Percentiles rank a stretch among this genome's conserved stretches.
Conservation (phyloP, 2,888 invertebrate species). For the Ctenicera cuprea region DNA sequence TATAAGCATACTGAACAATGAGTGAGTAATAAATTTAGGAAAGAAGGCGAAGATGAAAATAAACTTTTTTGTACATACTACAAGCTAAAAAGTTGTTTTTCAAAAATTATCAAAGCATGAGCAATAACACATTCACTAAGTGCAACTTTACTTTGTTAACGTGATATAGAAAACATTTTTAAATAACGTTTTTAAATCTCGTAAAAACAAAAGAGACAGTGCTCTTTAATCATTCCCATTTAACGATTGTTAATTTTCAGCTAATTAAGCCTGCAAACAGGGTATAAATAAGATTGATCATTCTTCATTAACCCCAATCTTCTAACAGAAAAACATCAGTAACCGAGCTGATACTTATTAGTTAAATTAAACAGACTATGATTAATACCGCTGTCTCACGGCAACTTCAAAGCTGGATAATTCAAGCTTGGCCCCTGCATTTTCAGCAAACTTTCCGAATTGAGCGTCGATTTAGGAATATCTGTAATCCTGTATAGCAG, state of each 20-base stretch:
- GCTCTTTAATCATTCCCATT: conserved; percentile 55
- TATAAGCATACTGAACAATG: too few relatives aligned
- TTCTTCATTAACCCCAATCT: conserved; percentile 53
- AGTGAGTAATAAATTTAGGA: too few relatives aligned
- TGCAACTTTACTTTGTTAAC: too few relatives aligned
- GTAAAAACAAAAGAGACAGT: too few relatives aligned
- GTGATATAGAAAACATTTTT: not conserved
- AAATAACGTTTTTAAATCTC: too few relatives aligned
- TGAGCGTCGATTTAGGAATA: conserved; percentile 65
- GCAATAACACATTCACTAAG: too few relatives aligned
- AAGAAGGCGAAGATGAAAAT: too few relatives aligned
- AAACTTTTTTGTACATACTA: too few relatives aligned
- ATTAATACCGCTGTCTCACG: conserved; percentile 55
- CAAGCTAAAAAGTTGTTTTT: too few relatives aligned
- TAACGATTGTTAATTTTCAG: conserved; percentile 56
- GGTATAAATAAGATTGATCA: conserved; percentile 59
- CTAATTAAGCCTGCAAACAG: conserved; percentile 61
- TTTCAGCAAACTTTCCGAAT: conserved; percentile 40
- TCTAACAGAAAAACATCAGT: conserved; percentile 58
- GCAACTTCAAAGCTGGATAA: conserved; percentile 24
- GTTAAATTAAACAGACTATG: conserved; percentile 58
- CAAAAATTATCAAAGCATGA: too few relatives aligned
- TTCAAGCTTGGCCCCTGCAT: conserved; percentile 17
- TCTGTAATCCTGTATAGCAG: conserved; percentile 64
- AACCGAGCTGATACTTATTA: conserved; percentile 56